phyloP scores from a whole-genome alignment of 2,888 invertebrate species.

The Boloria euphrosyne region DNA sequence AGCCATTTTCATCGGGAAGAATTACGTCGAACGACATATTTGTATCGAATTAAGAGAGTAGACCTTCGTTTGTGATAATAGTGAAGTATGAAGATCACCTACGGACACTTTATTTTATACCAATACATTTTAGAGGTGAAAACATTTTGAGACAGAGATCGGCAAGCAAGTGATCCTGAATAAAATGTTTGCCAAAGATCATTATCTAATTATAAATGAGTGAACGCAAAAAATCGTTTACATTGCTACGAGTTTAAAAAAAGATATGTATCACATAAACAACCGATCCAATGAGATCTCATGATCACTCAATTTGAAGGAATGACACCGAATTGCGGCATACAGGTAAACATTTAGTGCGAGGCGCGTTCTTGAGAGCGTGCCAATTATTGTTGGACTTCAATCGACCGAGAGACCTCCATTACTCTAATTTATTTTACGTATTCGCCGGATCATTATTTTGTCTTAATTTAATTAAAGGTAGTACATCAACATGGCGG shows the following conservation, averaged over 20 bases:
- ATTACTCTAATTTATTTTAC: slow-evolving; percentile 63
- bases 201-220: slow-evolving; percentile 65
- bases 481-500: slow-evolving; percentile 24
- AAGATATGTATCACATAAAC: slow-evolving; percentile 50
- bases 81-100: slow-evolving; percentile 25
- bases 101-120: slow-evolving; percentile 41
- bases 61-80: slow-evolving; percentile 6
- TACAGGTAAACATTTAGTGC: slow-evolving; percentile 77
- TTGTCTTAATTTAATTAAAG: slow-evolving; percentile 40
- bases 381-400: slow-evolving; percentile 76
- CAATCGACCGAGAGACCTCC: slow-evolving; percentile 68
- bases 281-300: slow-evolving; percentile 42
- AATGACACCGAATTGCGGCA: slow-evolving; percentile 60
- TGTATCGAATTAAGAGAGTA: slow-evolving; percentile 7
- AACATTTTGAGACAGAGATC: slow-evolving; percentile 42
- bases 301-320: slow-evolving; percentile 52
- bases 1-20: no score
- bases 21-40: background rate
- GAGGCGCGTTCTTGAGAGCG: slow-evolving; percentile 69
- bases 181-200: slow-evolving; percentile 66
- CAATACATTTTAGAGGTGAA: slow-evolving; percentile 46
- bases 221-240: slow-evolving; percentile 56
- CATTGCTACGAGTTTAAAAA: slow-evolving; percentile 55
- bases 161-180: slow-evolving; percentile 55
- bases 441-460: slow-evolving; percentile 57